Percentiles rank a stretch among this genome's conserved stretches.
Conservation (phyloP, 2,797 vertebrate genomes). For the Malacoctenus gilli region DNA sequence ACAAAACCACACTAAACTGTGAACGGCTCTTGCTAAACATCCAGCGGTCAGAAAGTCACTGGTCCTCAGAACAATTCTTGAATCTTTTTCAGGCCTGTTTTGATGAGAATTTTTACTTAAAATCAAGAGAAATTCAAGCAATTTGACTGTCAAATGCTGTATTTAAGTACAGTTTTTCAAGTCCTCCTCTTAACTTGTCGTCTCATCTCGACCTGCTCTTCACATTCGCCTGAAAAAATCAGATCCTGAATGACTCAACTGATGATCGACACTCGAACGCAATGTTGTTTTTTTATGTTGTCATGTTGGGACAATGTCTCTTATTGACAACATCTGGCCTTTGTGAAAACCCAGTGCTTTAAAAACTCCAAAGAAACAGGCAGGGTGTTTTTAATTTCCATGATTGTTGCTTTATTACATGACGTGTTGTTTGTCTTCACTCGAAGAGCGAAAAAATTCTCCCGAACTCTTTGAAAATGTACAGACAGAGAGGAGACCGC, state of each 20-base stretch:
- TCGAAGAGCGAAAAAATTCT: not conserved
- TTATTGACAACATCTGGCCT: not conserved
- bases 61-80: no score
- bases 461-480: not conserved
- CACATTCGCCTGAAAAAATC: conserved; percentile 8
- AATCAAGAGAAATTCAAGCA: no score
- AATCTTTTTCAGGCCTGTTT: no score
- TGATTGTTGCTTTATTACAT: not conserved
- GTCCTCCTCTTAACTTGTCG: no score
- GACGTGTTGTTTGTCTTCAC: not conserved
- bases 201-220: no score
- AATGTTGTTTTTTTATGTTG: not conserved
- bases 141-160: no score
- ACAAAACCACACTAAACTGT: conserved; percentile 46
- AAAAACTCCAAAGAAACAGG: not conserved
- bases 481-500: not conserved
- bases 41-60: no score
- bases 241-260: conserved; percentile 21
- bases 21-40: not conserved
- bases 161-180: no score
- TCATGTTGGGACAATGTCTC: not conserved
- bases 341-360: not conserved
- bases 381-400: not conserved
- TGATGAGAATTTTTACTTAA: no score
- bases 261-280: conserved; percentile 2